Evolutionary conservation across 2,113 vertebrate genomes (phyloP), one percentile per base, ranked within the genome.

Genomic region (Cebidichthys violaceus): DNA sequence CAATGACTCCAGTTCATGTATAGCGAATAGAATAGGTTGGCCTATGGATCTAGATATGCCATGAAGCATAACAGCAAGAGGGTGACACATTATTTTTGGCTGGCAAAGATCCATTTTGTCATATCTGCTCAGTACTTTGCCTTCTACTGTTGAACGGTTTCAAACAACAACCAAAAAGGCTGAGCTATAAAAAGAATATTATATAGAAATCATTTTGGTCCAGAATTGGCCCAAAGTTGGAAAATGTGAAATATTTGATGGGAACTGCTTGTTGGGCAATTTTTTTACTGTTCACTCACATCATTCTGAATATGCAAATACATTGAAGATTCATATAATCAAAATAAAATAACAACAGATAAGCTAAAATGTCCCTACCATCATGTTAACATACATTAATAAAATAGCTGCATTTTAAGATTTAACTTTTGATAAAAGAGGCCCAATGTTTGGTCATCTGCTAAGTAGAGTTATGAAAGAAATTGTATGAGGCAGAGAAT

Each of bases 401-500:
- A 20, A 65, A 79, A 79, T 39, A n/a, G 24, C 67, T 55, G 54
- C 39, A 45, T 27, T 57, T 27, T 27, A 57, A 57, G 55, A 59
- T 59, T 59, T 27, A 15, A n/a, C 2, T 14, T 78, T 31, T 57
- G 6, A 92, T 88, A 92, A 90, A 77, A 77, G 86, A 94, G 90
- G 91, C 76, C 89, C 86, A 90, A 90, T 86, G 88, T 84, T 89
- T 81, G 70, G 84, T 89, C 78, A 83, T 89, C 52, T 87, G 73
- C 84, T 80, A 70, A 79, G 73, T 66, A 31, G 75, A 79, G 67
- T 80, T 67, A 74, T 27, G 81, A 68, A 73, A 54, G 71, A 70
- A 71, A 65, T 41, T 66, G 78, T 62, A 74, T 33, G 80, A 87
- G 74, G 80, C 13, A 60, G 54, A 92, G 64, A 82, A 83, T 90